phyloP scores from a whole-genome alignment of 2,113 vertebrate genomes.

The Acinonyx jubatus region DNA sequence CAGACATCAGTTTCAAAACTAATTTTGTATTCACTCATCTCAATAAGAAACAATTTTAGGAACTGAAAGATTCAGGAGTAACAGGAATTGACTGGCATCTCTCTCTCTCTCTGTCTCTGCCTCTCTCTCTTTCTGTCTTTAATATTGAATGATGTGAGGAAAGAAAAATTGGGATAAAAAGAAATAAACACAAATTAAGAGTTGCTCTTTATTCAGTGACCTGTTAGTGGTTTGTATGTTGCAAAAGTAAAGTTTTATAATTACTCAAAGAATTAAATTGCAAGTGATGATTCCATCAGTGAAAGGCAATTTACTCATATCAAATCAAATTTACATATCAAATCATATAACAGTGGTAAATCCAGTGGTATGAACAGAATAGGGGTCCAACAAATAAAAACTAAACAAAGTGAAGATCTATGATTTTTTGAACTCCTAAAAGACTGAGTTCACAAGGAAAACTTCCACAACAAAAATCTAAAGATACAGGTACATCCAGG shows the following conservation, averaged over 20 bases:
- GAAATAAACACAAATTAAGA: background rate
- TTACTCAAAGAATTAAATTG: background rate
- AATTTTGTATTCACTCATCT: constrained; percentile 57
- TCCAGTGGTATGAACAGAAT: background rate
- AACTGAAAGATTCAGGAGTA: constrained; percentile 31
- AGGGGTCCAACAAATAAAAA: constrained; percentile 4
- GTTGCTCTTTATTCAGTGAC: background rate
- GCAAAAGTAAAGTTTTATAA: background rate
- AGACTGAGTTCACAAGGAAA: background rate
- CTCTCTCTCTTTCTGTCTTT: background rate
- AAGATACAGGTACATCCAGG: background rate
- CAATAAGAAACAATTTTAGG: constrained; percentile 45
- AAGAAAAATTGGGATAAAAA: background rate
- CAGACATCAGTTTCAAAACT: constrained; percentile 49
- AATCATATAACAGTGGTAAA: background rate
- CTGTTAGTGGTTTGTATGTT: background rate
- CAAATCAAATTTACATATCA: background rate
- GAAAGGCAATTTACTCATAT: background rate
- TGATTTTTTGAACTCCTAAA: background rate
- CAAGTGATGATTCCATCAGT: background rate
- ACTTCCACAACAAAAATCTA: background rate
- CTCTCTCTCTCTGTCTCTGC: background rate
- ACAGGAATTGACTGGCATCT: background rate
- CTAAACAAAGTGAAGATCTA: background rate
- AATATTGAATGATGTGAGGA: background rate